Base-by-base conservation (phyloP, 2,888 invertebrate genomes). In the Embidobia sp. region DNA sequence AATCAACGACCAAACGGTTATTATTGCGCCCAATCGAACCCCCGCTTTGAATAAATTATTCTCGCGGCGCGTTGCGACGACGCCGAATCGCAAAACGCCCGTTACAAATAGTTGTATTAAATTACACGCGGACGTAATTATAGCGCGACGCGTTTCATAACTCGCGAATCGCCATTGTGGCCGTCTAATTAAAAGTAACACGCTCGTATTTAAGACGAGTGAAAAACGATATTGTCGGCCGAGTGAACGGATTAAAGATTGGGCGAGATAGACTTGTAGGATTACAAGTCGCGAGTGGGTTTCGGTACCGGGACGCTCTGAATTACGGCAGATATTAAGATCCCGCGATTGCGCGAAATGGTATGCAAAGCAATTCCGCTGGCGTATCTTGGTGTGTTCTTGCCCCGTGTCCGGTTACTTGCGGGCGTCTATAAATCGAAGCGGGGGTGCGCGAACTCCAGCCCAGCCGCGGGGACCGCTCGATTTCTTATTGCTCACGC, bases 251-350 rank as follows among this genome's bases (percentile, higher is more conserved):
- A 59, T 51, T 40, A 64, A 35, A 67, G 76, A 66, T 69, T 35
- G 33, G 26, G 46, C 40, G 35, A 49, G 72, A 72, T 72, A 64
- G 61, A 78, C 59, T 63, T 69, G 79, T 72, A 73, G 61, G 59
- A 19, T 11, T 35, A 64, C 51, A 11, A 19, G 31, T 49, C 49
- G 42, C 11, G 15, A 6, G 33, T 15, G 59, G 61, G 59, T 42
- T 61, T 64, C 63, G 74, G 55, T 57, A 69, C 76, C 40, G 3
- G 29, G 13, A 26, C 79, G 79, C 79, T 84, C 84, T 87, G 86
- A 88, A 88, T 88, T 88, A 86, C 87, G 81, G 83, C 83, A 83
- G 87, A 88, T 89, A 89, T 89, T 89, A 89, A 89, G 88, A 89
- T 89, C 85, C 85, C 80, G 84, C 85, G 89, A 88, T 88, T 87